phyloP scores from a whole-genome alignment of 2,888 invertebrate genomes.

The Epinotia nisella region DNA sequence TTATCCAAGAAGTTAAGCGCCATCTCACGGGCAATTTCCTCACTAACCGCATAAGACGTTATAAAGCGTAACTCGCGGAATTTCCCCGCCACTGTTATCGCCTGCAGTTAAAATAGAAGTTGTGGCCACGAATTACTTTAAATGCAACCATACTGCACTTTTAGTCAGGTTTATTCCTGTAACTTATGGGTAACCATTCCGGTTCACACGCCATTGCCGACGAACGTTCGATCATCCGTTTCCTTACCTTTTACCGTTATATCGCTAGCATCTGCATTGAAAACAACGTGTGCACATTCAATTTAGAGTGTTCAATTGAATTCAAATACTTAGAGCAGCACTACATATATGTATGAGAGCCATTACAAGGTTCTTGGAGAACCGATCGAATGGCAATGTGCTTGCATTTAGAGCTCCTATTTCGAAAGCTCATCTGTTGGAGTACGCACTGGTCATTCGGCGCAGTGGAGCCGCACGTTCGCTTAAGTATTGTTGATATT shows the following conservation, averaged over 20 bases:
- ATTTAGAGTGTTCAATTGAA: slow-evolving; percentile 43
- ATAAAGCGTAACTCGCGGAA: slow-evolving; percentile 71
- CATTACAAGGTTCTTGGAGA: slow-evolving; percentile 55
- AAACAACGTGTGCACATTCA: slow-evolving; percentile 38
- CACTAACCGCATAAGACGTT: slow-evolving; percentile 60
- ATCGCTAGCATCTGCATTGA: slow-evolving; percentile 18
- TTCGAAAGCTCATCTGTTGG: slow-evolving; percentile 76
- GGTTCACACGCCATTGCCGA: slow-evolving; percentile 36
- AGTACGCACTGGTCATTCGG: slow-evolving; percentile 67
- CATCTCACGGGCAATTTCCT: slow-evolving; percentile 75
- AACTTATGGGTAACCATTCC: slow-evolving; percentile 23
- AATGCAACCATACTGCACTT: slow-evolving; percentile 63
- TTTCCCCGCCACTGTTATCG: slow-evolving; percentile 69
- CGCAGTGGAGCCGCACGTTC: slow-evolving; percentile 62
- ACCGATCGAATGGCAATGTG: slow-evolving; percentile 62
- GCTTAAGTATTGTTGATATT: slow-evolving; percentile 79
- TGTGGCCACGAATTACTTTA: slow-evolving; percentile 71
- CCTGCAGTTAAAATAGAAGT: slow-evolving; percentile 66
- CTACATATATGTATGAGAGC: slow-evolving; percentile 44
- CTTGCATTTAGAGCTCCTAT: slow-evolving; percentile 67
- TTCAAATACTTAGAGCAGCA: slow-evolving; percentile 38
- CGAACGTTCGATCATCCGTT: background rate
- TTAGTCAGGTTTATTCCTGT: slow-evolving; percentile 58
- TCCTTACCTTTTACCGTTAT: slow-evolving; percentile 12
- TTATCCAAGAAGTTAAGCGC: slow-evolving; percentile 69